Evolutionary conservation across 2,888 invertebrate species (phyloP).

Genomic region (Sminthurinus aureus): DNA sequence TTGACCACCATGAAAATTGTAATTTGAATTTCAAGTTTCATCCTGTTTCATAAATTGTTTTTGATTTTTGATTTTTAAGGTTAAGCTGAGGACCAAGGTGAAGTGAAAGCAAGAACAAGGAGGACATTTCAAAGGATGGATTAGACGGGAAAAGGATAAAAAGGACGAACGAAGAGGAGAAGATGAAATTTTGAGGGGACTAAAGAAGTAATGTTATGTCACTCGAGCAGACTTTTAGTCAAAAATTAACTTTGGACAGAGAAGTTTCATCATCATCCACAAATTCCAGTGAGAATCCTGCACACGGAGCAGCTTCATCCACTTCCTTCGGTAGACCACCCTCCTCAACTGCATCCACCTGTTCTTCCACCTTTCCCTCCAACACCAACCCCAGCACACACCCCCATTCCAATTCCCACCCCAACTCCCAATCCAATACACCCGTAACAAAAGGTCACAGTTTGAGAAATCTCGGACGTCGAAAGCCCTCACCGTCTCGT

Average conservation of each 20-base stretch:
- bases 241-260: constrained; percentile 51
- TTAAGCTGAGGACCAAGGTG: too few species aligned
- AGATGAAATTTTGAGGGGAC: neutral
- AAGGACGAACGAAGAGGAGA: neutral
- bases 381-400: neutral
- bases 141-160: neutral
- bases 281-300: constrained; percentile 33
- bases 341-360: constrained; percentile 6
- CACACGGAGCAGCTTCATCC: constrained; percentile 4
- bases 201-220: constrained; percentile 49
- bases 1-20: too few species aligned
- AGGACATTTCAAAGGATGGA: neutral
- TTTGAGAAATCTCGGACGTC: constrained; percentile 18
- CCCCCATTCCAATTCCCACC: neutral
- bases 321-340: constrained; percentile 16
- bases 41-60: neutral
- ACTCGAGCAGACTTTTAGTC: constrained; percentile 53
- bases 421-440: neutral
- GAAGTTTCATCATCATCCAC: constrained; percentile 38
- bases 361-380: neutral
- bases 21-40: too few species aligned
- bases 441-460: constrained; percentile 8
- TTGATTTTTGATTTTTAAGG: neutral
- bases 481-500: constrained; percentile 21
- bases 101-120: neutral